phyloP scores from a whole-genome alignment of 37 sponge, comb jelly and placozoan genomes.

The Aplysina aerophoba region DNA sequence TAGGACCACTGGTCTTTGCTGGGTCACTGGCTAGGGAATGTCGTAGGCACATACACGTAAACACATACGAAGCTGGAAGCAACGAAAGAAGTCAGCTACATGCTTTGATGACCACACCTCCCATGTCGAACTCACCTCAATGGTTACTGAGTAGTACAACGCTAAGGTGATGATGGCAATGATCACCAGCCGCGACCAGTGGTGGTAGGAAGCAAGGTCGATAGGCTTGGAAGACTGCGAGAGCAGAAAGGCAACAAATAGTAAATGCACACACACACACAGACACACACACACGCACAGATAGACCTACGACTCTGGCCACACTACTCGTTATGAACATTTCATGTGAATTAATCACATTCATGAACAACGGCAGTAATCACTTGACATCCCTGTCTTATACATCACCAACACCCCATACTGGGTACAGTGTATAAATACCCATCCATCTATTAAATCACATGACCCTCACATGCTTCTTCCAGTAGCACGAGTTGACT shows the following conservation, averaged over 20 bases:
- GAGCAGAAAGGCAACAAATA: too few relatives aligned
- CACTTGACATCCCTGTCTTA: too few relatives aligned
- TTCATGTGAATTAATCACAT: too few relatives aligned
- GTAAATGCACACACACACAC: too few relatives aligned
- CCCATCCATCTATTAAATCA: not conserved
- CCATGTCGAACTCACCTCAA: slow-evolving; percentile 53
- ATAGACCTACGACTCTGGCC: too few relatives aligned
- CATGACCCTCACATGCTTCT: slow-evolving; percentile 1
- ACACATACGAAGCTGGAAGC: slow-evolving; percentile 37
- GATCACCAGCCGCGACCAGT: not conserved
- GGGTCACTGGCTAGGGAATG: too few relatives aligned
- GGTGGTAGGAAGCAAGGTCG: not conserved
- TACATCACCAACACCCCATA: too few relatives aligned
- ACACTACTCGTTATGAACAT: too few relatives aligned
- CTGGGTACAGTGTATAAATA: not conserved
- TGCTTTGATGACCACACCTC: too few relatives aligned
- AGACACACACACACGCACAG: too few relatives aligned
- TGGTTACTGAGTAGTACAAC: slow-evolving; percentile 65
- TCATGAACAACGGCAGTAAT: too few relatives aligned
- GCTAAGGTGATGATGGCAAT: slow-evolving; percentile 34
- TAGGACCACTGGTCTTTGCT: too few relatives aligned
- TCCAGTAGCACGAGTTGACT: slow-evolving; percentile 8
- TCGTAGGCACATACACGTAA: slow-evolving; percentile 42
- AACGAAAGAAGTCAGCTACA: slow-evolving; percentile 26
- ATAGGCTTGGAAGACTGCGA: slow-evolving; percentile 11